Evolutionary conservation across 2,113 vertebrate genomes (phyloP), one percentile per base, ranked within the genome.

Genomic region (Excalfactoria chinensis): DNA sequence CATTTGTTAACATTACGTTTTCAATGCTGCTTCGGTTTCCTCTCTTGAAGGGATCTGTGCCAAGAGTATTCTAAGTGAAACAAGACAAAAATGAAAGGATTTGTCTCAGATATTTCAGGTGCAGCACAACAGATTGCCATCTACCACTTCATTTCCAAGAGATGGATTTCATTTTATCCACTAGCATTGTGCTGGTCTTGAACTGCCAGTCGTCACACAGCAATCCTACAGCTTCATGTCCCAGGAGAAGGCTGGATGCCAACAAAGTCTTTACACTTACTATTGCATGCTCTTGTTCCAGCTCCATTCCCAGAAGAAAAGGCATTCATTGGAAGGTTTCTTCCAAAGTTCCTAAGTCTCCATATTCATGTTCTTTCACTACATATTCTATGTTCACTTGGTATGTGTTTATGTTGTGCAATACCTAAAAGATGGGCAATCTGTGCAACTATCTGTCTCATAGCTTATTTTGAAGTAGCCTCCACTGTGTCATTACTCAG

Each of bases 391-490:
- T 32, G 25, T 63, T 87, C 41, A 23, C 13, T 82, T 20, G 16
- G 4, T 55, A 19, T 23, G 17, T 12, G 66, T 58, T 92, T 51
- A 67, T 70, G 67, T 32, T 26, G 26, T 13, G 56, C 28, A 73
- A 79, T 93, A 56, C 21, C 16, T 43, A n/a, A 59, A 51, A 46
- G n/a, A 66, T 9, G 37, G 13, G 12, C 7, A 77, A 74, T 3
- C 26, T 72, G 71, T 71, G 22, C 18, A 81, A 34, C 30, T 10
- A 19, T 46, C 34, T 37, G 1, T 44, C 37, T 86, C 89, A 66
- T 43, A 91, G 84, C 32, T 85, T 30, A 26, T 80, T 94, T 85
- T 71, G 74, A 89, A 88, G 55, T 53, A 82, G 23, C n/a, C 70
- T 89, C 43, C 72, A 81, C 34, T 43, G 15, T n/a, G 16, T 44